Evolutionary conservation across 2,113 vertebrate genomes (phyloP).

Genomic region (Aptenodytes forsteri): DNA sequence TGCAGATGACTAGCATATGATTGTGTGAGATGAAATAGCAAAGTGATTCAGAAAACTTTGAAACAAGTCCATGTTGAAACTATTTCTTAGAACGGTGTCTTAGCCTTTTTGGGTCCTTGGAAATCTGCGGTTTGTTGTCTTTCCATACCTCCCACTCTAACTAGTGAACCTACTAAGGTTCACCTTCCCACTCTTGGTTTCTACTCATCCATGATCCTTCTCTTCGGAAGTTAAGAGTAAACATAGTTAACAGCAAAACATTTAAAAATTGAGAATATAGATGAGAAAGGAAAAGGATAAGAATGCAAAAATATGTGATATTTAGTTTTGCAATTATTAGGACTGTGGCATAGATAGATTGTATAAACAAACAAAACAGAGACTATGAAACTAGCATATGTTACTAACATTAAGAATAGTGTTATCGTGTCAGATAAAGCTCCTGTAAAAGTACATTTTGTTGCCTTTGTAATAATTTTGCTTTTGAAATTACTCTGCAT

Average conservation of each 20-base stretch:
- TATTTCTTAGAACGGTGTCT: background rate
- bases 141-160: background rate
- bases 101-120: background rate
- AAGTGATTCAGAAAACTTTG: background rate
- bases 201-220: background rate
- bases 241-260: background rate
- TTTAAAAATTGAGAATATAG: background rate
- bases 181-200: background rate
- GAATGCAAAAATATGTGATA: background rate
- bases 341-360: background rate
- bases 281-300: background rate
- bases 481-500: slow-evolving; percentile 69
- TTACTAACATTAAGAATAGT: background rate
- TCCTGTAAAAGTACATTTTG: slow-evolving; percentile 43
- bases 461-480: slow-evolving; percentile 50
- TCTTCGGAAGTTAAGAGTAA: background rate
- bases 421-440: slow-evolving; percentile 40
- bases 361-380: slow-evolving; percentile 5
- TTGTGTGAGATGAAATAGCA: background rate
- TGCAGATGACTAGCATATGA: background rate
- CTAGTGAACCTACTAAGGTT: background rate
- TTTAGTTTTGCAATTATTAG: background rate
- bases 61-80: background rate
- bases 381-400: background rate
- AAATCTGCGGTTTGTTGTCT: background rate